phyloP scores from a whole-genome alignment of 2,113 vertebrate species.

The Chamaetylas fuelleborni region DNA sequence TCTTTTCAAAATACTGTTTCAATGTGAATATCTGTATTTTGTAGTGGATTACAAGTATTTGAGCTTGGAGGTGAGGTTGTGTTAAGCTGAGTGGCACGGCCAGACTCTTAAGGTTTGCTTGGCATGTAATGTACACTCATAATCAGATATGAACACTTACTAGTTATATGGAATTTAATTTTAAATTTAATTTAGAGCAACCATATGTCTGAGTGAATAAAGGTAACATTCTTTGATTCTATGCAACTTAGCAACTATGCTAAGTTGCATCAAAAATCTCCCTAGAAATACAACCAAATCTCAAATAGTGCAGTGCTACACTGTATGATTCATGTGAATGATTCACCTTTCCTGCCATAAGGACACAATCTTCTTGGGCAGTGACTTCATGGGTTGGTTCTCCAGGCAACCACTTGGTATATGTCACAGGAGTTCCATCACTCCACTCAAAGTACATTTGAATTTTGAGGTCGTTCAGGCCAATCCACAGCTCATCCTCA shows the following conservation, averaged over 20 bases:
- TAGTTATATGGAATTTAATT: not conserved
- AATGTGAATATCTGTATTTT: not conserved
- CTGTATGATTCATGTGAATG: not conserved
- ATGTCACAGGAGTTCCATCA: conserved; percentile 85
- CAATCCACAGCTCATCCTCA: conserved; percentile 87
- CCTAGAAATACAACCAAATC: not conserved
- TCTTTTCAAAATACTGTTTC: not conserved
- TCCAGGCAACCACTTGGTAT: conserved; percentile 82
- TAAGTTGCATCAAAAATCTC: not conserved
- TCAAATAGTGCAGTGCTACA: not conserved
- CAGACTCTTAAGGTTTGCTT: not conserved
- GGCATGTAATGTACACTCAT: not conserved
- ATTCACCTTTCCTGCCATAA: conserved; percentile 85
- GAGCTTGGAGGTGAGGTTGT: not conserved
- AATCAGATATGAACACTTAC: not conserved
- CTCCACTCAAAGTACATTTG: conserved; percentile 91
- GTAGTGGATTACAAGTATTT: not conserved
- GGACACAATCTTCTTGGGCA: conserved; percentile 85
- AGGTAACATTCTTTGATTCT: not conserved
- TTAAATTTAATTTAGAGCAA: not conserved
- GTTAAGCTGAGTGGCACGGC: accelerated
- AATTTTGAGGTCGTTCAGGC: conserved; percentile 84
- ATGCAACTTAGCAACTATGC: not conserved
- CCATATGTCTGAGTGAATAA: not conserved
- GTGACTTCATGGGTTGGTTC: conserved; percentile 84